A percentile compares a stretch with the other conserved stretches of the same genome.
These are phyloP conservation scores for Zele albiditarsus DNA, from an alignment of 2,888 invertebrate species.

Conservation along the genomic window DNA sequence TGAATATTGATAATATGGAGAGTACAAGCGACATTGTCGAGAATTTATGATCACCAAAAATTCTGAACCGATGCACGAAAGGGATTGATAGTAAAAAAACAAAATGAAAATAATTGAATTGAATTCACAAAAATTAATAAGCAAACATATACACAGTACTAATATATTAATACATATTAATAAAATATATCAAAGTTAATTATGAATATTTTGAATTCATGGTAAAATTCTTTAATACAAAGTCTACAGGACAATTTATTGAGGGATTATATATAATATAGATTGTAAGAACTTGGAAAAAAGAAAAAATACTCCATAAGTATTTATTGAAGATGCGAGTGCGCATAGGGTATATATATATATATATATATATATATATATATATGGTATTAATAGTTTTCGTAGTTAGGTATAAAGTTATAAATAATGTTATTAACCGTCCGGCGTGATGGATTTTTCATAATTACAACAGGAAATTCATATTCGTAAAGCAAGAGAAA, in stretches of 20 bases:
- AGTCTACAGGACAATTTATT: conserved; percentile 15
- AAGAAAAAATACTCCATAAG: conserved; percentile 6
- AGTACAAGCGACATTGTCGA: conserved; percentile 1
- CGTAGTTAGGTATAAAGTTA: conserved; percentile 16
- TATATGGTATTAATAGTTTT: background rate
- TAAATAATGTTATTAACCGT: conserved; percentile 33
- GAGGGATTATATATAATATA: conserved; percentile 9
- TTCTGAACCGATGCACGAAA: conserved; percentile 59
- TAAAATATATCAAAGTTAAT: conserved; percentile 8
- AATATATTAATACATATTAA: background rate
- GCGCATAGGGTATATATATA: background rate
- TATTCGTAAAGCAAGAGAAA: background rate
- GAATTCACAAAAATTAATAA: conserved; percentile 5
- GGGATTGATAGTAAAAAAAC: conserved; percentile 56
- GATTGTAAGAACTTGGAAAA: background rate
- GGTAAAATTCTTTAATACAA: conserved; percentile 3
- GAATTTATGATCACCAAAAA: background rate
- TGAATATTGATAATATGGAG: background rate
- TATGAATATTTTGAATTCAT: conserved; percentile 1
- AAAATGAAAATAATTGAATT: conserved; percentile 12
- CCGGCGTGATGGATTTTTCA: conserved; percentile 21
- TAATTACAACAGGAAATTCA: background rate
- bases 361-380: background rate
- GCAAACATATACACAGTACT: background rate
- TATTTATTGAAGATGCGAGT: background rate